Evolutionary conservation across 2,888 invertebrate genomes (phyloP), one percentile per base, ranked within the genome.

Genomic region (Rhimphoctona megacephalus): DNA sequence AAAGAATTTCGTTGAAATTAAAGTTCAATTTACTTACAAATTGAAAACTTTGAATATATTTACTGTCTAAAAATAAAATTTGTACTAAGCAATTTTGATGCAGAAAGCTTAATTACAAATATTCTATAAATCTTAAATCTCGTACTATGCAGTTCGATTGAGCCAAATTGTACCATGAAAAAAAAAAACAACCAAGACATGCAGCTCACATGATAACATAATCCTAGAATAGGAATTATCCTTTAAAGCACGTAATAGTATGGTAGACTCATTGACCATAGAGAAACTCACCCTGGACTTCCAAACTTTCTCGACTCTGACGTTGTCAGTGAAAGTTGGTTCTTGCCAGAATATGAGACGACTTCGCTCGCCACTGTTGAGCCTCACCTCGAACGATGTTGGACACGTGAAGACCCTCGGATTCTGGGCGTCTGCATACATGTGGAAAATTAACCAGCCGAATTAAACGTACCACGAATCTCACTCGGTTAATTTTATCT

Each of bases 341-440:
- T 97, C 97, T 64, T 95, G 95, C 97, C 97, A 97, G 88, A 95
- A 95, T 67, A 97, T 95, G 64, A 95, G 94, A 39, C 96, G 95
- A 78, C 95, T 95, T 0, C 93, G 94, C 92, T 96, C 96, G 66
- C 96, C 95, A 19, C 94, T 94, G 69, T 94, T 93, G 74, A 97
- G 92, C 25, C 94, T 93, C 36, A 96, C 95, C 88, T 96, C 96
- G 90, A 96, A 96, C 8, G 96, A 96, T 66, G 95, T 93, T 0
- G 97, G 96, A 91, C 97, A 97, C 87, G 95, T 95, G 61, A 93
- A 93, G 39, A 96, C 95, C 80, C 93, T 94, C 0, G 96, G 96
- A 52, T 95, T 94, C 91, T 96, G 95, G n/a, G 94, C 94, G 89
- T 96, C 96, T 94, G 94, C 72, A 87, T 74, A 49, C 46, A 66